phyloP scores from a whole-genome alignment of 2,888 invertebrate species.

The Plemyria rubiginata region DNA sequence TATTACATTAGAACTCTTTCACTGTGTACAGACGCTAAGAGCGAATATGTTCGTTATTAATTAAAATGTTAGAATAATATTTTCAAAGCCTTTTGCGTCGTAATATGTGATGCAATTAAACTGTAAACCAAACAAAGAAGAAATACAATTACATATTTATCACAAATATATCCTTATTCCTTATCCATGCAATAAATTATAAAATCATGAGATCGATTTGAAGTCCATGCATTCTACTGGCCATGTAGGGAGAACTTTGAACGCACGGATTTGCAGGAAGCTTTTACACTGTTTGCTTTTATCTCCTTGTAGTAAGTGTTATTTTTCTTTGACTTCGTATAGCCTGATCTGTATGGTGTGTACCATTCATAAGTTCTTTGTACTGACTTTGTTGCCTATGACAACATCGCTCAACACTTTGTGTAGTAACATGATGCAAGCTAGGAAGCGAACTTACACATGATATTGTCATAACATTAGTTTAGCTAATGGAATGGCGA shows the following conservation, averaged over 20 bases:
- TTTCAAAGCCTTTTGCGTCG: constrained; percentile 3
- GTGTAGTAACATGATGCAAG: constrained; percentile 43
- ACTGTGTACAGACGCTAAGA: no score
- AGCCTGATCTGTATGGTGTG: neutral
- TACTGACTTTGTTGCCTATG: constrained; percentile 22
- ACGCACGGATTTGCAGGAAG: no score
- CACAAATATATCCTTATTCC: constrained; percentile 27
- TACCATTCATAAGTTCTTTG: constrained; percentile 22
- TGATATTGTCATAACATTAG: constrained; percentile 27
- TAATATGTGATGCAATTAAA: constrained; percentile 21
- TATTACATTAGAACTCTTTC: no score
- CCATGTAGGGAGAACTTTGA: constrained; percentile 16
- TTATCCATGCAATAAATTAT: constrained; percentile 20
- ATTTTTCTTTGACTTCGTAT: no score
- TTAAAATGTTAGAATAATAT: neutral
- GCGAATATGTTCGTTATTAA: no score
- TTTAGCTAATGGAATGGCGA: constrained; percentile 38
- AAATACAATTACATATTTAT: constrained; percentile 25
- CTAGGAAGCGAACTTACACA: constrained; percentile 44
- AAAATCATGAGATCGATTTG: constrained; percentile 27
- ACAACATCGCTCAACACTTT: constrained; percentile 33
- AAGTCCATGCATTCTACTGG: constrained; percentile 35
- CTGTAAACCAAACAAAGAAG: constrained; percentile 24
- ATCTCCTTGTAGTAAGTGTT: no score
- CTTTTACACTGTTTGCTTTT: no score